Evolutionary conservation across 1,140 invertebrate genomes (phyloP), one percentile per base, ranked within the genome.

Genomic region (Agraylea sexmaculata): DNA sequence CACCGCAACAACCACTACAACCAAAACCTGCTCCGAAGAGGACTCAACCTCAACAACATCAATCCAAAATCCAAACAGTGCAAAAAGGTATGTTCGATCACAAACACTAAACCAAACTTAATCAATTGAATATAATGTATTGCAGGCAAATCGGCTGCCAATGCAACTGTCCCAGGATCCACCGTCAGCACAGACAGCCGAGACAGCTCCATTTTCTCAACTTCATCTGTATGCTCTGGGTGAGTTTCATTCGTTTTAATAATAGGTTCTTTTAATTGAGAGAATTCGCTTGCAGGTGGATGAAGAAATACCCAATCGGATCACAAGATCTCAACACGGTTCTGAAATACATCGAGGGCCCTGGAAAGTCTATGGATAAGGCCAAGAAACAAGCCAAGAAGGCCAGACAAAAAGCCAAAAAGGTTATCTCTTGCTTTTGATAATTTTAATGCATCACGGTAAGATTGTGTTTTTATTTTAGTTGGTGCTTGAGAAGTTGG

Each of bases 311-410:
- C n/a, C n/a, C n/a, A n/a, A n/a, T n/a, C n/a, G n/a, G n/a, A n/a
- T 57, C 62, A 0, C 53, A 62, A 0, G 64, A 66, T 37, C 37
- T 66, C 37, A 60, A 67, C 47, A 60, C 58, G 18, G 48, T 67
- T 12, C 50, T 67, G 33, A 59, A 66, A 50, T 67, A 64, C 47
- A 67, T 67, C 18, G 64, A 67, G 43, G 64, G 63, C 0, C 63
- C 64, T 0, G 51, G 57, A 12, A 17, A 59, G 1, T 56, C 59
- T 37, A 57, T 61, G 0, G 63, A 67, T 47, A 42, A 61, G 5
- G 59, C 60, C 18, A 67, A 67, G 54, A 67, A 67, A 41, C 43
- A 55, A 1, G 63, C 64, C 12, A 66, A 67, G 45, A 67, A 67
- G 15, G 55, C 56, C 31, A 46, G 64, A 0, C 64, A 67, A 49